Percentiles rank a stretch among this genome's conserved stretches.
Conservation (phyloP, 2,888 invertebrate genomes). For the Tachina lurida region DNA sequence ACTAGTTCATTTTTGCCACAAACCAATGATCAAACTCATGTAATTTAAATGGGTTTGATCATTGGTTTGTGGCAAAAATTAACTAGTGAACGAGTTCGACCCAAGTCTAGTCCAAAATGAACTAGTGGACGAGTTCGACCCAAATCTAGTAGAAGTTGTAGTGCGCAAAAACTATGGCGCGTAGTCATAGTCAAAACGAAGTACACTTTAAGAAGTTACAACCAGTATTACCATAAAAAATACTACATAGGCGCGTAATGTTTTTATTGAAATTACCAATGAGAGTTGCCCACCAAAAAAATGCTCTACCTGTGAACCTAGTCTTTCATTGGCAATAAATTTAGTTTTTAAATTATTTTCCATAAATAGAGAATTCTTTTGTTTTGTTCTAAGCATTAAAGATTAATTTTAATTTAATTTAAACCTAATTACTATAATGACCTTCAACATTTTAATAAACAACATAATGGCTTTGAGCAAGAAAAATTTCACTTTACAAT, state of each 20-base stretch:
- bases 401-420: conserved; percentile 15
- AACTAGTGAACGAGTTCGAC: too few relatives aligned
- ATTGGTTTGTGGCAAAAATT: too few relatives aligned
- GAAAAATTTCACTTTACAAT: conserved; percentile 46
- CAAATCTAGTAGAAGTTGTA: too few relatives aligned
- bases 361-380: background rate
- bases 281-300: background rate
- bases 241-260: too few relatives aligned
- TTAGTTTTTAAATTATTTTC: background rate
- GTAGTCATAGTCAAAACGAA: too few relatives aligned
- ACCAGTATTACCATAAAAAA: too few relatives aligned
- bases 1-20: too few relatives aligned
- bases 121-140: too few relatives aligned
- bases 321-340: background rate
- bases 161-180: background rate
- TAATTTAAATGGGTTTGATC: too few relatives aligned
- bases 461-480: conserved; percentile 4
- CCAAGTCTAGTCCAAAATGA: too few relatives aligned
- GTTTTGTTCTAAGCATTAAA: conserved; percentile 10
- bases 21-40: too few relatives aligned
- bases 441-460: conserved; percentile 42
- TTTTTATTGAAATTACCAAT: background rate
- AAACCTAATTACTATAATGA: conserved; percentile 24
- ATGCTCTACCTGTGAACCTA: background rate
- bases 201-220: too few relatives aligned